Conservation (phyloP, 2,888 invertebrate species). For the Heteromurus nitidus region DNA sequence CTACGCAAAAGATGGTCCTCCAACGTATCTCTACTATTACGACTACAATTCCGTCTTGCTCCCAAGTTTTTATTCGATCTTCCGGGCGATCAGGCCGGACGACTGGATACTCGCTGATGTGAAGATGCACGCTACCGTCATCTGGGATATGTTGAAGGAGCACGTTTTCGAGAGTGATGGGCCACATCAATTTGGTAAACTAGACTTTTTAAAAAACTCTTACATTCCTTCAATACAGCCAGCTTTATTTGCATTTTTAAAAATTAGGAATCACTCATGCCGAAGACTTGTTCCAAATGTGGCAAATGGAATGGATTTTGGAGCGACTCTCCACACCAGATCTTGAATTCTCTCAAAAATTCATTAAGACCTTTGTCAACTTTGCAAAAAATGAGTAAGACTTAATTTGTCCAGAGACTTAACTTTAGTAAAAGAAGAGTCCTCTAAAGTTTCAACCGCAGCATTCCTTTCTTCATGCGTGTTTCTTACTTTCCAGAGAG, state of each 20-base stretch:
- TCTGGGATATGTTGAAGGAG: conserved; percentile 32
- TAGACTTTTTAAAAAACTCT: too few relatives aligned
- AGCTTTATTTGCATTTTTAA: conserved; percentile 10
- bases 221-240: background rate
- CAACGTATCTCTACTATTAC: conserved; percentile 65
- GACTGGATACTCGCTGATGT: conserved; percentile 43
- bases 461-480: conserved; percentile 1
- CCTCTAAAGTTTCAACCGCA: background rate
- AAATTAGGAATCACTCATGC: conserved; percentile 52
- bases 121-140: background rate
- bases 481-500: conserved; percentile 34
- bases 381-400: conserved; percentile 62
- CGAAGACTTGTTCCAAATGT: conserved; percentile 59
- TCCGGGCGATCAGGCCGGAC: conserved; percentile 16
- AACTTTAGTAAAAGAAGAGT: background rate
- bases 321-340: conserved; percentile 33
- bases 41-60: conserved; percentile 33
- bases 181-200: conserved; percentile 58
- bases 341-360: conserved; percentile 51
- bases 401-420: too few relatives aligned
- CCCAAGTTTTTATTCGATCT: conserved; percentile 23
- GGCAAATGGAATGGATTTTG: conserved; percentile 44
- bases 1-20: conserved; percentile 42
- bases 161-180: conserved; percentile 27
- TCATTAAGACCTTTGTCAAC: conserved; percentile 52